Conservation (phyloP, 2,113 vertebrate species). For the Pangasianodon hypophthalmus region DNA sequence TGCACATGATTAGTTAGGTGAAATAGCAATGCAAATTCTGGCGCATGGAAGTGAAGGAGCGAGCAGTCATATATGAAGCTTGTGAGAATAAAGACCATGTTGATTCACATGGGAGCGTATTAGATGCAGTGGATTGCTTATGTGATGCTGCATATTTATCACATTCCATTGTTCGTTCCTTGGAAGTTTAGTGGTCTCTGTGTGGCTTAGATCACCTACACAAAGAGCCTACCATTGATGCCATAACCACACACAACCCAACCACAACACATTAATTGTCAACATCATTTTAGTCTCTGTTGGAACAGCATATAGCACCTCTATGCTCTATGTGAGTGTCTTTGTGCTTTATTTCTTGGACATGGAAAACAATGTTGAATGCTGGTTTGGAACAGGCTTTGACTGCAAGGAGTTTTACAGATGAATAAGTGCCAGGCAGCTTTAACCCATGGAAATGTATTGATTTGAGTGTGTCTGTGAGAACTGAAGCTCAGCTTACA, state of each 20-base stretch:
- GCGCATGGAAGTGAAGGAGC: neutral
- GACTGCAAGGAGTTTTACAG: neutral
- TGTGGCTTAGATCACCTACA: neutral
- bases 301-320: neutral
- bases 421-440: neutral
- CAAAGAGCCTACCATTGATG: neutral
- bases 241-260: neutral
- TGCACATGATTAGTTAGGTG: neutral
- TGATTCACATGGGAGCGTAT: neutral
- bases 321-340: neutral
- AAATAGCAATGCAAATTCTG: neutral
- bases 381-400: neutral
- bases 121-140: neutral
- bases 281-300: neutral
- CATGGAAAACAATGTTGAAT: neutral
- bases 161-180: neutral
- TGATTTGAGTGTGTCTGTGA: slow-evolving; percentile 14
- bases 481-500: neutral
- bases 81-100: neutral
- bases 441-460: neutral
- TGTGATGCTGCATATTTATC: neutral
- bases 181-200: neutral
- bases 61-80: neutral
- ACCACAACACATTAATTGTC: neutral
- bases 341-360: neutral